Evolutionary conservation across 2,888 invertebrate species (phyloP).

Genomic region (Xanthostigma xanthostigma): DNA sequence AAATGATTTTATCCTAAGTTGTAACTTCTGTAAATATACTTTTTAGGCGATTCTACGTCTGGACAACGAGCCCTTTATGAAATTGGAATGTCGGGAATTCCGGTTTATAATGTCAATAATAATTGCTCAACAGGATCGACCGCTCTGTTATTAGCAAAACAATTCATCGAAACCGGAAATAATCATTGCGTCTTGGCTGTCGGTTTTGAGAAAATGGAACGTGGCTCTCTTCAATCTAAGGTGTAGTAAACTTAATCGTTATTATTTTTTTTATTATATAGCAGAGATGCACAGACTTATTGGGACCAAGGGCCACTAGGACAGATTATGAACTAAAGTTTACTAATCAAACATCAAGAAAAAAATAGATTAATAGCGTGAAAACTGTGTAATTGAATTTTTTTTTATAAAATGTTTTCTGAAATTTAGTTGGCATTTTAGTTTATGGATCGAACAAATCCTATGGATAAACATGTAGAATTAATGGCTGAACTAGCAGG

Average conservation of each 20-base stretch:
- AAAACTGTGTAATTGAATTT: not conserved
- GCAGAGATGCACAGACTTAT: too few relatives aligned
- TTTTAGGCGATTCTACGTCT: conserved; percentile 73
- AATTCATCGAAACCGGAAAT: conserved; percentile 77
- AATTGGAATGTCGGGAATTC: conserved; percentile 91
- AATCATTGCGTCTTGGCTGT: conserved; percentile 81
- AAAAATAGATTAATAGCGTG: not conserved
- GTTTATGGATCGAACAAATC: conserved; percentile 72
- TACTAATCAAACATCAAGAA: too few relatives aligned
- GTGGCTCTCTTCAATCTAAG: conserved; percentile 68
- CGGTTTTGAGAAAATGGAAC: conserved; percentile 98
- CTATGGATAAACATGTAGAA: conserved; percentile 76
- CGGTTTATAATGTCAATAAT: conserved; percentile 96
- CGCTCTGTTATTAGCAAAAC: conserved; percentile 79
- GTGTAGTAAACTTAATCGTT: conserved; percentile 19
- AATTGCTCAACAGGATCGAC: conserved; percentile 96
- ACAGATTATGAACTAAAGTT: too few relatives aligned
- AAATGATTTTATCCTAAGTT: conserved; percentile 2
- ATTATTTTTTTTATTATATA: too few relatives aligned
- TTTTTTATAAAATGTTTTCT: not conserved
- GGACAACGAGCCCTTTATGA: conserved; percentile 92
- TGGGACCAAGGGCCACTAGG: too few relatives aligned
- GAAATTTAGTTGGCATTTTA: conserved; percentile 19
- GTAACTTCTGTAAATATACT: not conserved
- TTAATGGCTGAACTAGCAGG: conserved; percentile 74